Evolutionary conservation across 2,113 vertebrate species (phyloP).

Genomic region (Abramis brama): DNA sequence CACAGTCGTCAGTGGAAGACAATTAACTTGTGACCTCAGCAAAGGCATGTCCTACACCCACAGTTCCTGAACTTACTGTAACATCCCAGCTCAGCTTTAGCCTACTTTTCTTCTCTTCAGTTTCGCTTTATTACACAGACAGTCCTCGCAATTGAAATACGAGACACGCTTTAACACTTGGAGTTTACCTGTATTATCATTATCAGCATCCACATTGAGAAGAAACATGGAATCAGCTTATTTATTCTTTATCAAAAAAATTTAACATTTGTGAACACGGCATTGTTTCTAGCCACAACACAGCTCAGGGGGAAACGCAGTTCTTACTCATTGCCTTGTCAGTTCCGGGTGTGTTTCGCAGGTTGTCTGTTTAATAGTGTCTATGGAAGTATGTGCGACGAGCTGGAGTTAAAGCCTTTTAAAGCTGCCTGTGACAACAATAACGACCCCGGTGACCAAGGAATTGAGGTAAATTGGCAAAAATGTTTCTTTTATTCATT

Average conservation of each 20-base stretch:
- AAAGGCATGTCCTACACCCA: neutral
- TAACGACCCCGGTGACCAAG: neutral
- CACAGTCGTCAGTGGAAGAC: too few relatives aligned
- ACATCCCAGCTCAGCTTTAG: neutral
- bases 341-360: constrained; percentile 52
- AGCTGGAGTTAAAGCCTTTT: constrained; percentile 20
- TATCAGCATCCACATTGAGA: neutral
- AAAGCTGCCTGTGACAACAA: constrained; percentile 26
- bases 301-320: too few relatives aligned
- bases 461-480: constrained; percentile 17
- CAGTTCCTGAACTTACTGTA: neutral
- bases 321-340: too few relatives aligned
- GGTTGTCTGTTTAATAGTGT: neutral
- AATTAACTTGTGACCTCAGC: neutral
- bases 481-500: neutral
- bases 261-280: neutral
- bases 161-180: neutral
- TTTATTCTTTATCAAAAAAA: neutral
- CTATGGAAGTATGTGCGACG: constrained; percentile 22
- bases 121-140: neutral
- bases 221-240: neutral
- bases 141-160: neutral
- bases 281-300: neutral
- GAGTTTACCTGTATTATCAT: neutral
- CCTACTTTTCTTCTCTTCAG: neutral